A percentile compares a stretch with the other conserved stretches of the same genome.
These are phyloP conservation scores for Drosophila villosipedis DNA, from an alignment of 2,888 invertebrate species.

Conservation along the genomic window DNA sequence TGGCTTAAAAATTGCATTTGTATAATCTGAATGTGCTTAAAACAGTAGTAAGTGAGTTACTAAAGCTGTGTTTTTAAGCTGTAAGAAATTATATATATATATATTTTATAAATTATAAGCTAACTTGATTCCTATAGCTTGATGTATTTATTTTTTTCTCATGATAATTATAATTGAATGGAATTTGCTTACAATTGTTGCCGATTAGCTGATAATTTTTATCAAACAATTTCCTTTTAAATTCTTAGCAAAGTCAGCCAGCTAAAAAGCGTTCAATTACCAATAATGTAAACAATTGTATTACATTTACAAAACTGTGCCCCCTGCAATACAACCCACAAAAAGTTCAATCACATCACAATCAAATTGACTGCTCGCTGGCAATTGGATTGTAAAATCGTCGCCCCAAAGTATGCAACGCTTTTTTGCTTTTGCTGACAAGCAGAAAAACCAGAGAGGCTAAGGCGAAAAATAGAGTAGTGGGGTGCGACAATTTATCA, in stretches of 20 bases:
- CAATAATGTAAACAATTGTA: conserved; percentile 5
- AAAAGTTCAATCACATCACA: conserved; percentile 14
- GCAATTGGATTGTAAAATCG: conserved; percentile 19
- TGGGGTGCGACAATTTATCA: conserved; percentile 62
- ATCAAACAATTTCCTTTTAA: neutral
- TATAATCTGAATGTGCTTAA: neutral
- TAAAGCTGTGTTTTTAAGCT: neutral
- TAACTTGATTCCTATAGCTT: neutral
- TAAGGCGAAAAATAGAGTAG: neutral
- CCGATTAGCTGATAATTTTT: neutral
- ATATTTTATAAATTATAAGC: too few relatives aligned
- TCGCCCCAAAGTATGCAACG: conserved; percentile 72
- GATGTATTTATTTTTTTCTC: neutral
- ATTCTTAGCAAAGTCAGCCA: too few relatives aligned
- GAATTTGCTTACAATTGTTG: neutral
- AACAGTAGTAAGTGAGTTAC: neutral
- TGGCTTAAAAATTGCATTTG: conserved; percentile 8
- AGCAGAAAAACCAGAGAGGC: conserved; percentile 12
- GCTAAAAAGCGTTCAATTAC: conserved; percentile 1
- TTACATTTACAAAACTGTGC: neutral
- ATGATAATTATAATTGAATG: neutral
- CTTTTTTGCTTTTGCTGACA: conserved; percentile 47
- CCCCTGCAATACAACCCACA: too few relatives aligned
- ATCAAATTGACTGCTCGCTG: conserved; percentile 16
- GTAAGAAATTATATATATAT: neutral